A percentile compares a stretch with the other conserved stretches of the same genome.
phyloP scores from a whole-genome alignment of 2,113 vertebrate genomes.

The Motacilla alba region DNA sequence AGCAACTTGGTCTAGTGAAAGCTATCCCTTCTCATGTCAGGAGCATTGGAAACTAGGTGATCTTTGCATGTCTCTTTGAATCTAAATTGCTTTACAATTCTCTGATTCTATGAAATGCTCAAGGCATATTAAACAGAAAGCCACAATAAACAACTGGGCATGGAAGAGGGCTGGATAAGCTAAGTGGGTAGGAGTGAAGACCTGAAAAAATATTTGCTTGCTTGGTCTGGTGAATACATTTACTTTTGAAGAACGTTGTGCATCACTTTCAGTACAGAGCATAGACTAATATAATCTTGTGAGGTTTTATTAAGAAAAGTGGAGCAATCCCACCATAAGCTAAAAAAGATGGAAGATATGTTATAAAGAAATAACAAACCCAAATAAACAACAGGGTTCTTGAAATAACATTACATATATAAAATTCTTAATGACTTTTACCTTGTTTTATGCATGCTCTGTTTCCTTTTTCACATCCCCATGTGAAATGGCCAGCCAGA shows the following conservation, averaged over 20 bases:
- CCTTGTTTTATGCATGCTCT: not conserved
- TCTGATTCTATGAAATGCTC: not conserved
- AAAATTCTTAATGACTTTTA: not conserved
- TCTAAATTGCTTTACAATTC: not conserved
- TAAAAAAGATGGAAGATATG: not conserved
- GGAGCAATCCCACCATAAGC: not conserved
- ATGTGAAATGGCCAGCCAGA: not conserved
- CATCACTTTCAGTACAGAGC: not conserved
- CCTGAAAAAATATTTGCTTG: not conserved
- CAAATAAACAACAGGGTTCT: not conserved
- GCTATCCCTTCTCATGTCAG: not conserved
- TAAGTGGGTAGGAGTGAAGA: not conserved
- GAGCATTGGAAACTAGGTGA: not conserved
- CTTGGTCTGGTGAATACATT: not conserved
- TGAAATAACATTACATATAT: not conserved
- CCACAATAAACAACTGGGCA: not conserved
- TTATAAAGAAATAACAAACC: not conserved
- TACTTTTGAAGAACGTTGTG: not conserved
- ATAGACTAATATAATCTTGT: not conserved
- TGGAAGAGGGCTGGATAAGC: not conserved
- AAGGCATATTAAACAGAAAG: not conserved
- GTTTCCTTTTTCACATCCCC: not conserved
- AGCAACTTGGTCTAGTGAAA: not conserved
- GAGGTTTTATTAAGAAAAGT: not conserved
- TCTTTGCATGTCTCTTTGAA: not conserved